Evolutionary conservation across 1,140 invertebrate species (phyloP), one percentile per base, ranked within the genome.

Genomic region (Saccostrea glomerata): DNA sequence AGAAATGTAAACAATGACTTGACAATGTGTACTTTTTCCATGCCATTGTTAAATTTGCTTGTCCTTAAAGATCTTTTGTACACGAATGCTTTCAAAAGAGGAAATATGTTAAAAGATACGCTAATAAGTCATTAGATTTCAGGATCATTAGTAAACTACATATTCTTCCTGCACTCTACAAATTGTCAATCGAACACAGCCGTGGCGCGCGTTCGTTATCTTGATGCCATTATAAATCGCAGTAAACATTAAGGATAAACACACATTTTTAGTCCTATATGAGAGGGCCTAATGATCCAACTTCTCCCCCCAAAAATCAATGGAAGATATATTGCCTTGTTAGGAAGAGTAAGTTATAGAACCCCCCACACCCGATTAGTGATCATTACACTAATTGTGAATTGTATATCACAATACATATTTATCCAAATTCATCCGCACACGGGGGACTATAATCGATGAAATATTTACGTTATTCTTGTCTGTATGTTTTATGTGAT

Each of bases 331-430:
- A 12, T 77, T 25, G 23, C 70, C 70, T 15, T 77, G 70, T 77
- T 77, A 77, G 25, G 70, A 77, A 30, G 25, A 30, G 70, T 77
- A 77, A 77, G 2, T 36, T 77, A 36, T 77, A 77, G 30, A 77
- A 36, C 30, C 66, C 30, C 66, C 70, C 70, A 36, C 70, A 25
- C 23, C 70, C 70, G 23, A 77, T 77, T 77, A 77, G 70, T 77
- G 70, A 13, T 77, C 70, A 77, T 77, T 77, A 77, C 13, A 30
- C 70, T 77, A 77, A 77, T 77, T 77, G 70, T 77, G 70, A 77
- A 77, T 40, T 77, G 36, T 77, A 77, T 77, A 77, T 77, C 70
- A 77, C 70, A 77, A 77, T 77, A 77, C 70, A 77, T 77, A 30
- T 77, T 77, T 77, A 77, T 77, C 70, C 30, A 30, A 36, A 77